Percentiles rank a stretch among this genome's conserved stretches.
Conservation (phyloP, 2,113 vertebrate genomes). For the Carlito syrichta region DNA sequence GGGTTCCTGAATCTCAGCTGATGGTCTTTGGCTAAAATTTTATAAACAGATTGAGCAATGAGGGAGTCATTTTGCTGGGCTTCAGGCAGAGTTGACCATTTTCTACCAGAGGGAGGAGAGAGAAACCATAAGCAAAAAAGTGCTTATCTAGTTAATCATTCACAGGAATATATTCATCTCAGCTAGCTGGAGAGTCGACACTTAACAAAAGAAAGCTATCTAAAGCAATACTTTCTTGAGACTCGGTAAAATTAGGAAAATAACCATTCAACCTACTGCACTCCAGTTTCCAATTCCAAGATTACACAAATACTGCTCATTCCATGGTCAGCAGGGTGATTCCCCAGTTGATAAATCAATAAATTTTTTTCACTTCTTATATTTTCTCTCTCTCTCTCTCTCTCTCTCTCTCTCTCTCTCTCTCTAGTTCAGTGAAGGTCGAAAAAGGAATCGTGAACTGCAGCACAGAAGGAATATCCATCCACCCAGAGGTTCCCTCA, state of each 20-base stretch:
- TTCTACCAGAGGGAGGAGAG: background rate
- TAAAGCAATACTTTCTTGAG: background rate
- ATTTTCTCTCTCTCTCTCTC: conserved; percentile 9
- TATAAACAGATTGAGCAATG: background rate
- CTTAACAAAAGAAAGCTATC: background rate
- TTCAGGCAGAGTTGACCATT: background rate
- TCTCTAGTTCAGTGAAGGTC: conserved; percentile 40
- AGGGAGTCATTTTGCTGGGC: background rate
- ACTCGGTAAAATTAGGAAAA: background rate
- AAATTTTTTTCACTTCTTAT: background rate
- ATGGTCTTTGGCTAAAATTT: background rate
- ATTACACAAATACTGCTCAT: background rate
- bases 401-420: too few species aligned
- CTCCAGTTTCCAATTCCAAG: background rate
- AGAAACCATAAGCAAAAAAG: background rate
- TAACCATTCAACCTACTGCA: background rate
- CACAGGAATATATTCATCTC: background rate
- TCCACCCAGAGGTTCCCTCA: fast-evolving
- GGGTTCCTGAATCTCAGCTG: background rate
- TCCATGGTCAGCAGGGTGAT: background rate
- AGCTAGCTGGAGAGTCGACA: background rate
- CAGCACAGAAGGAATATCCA: background rate
- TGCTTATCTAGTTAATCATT: background rate
- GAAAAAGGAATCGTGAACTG: background rate
- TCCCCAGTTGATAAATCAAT: background rate